Conservation (phyloP, 1,140 invertebrate genomes). For the Lutraria rhynchaena region DNA sequence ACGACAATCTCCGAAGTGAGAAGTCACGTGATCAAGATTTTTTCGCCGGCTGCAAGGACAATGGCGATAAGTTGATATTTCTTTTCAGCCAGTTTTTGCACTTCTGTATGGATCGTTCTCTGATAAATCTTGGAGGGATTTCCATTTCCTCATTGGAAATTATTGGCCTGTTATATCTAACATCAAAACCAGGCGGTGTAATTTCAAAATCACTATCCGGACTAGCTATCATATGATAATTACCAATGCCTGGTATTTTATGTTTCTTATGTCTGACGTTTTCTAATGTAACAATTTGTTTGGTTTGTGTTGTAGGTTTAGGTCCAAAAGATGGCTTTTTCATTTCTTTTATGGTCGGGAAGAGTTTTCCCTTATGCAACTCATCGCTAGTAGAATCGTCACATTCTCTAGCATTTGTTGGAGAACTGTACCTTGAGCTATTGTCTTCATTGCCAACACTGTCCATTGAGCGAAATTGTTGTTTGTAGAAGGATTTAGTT, state of each 20-base stretch:
- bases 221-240: constrained; percentile 49
- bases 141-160: constrained; percentile 52
- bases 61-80: constrained; percentile 40
- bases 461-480: constrained; percentile 36
- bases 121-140: constrained; percentile 34
- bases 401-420: constrained; percentile 19
- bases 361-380: constrained; percentile 8
- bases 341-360: constrained; percentile 37
- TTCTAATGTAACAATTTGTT: constrained; percentile 36
- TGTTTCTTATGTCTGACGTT: constrained; percentile 44
- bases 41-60: constrained; percentile 36
- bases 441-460: constrained; percentile 45
- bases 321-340: constrained; percentile 21
- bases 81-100: constrained; percentile 44
- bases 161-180: constrained; percentile 42
- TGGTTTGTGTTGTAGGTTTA: not conserved
- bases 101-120: constrained; percentile 47
- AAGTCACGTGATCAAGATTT: not conserved
- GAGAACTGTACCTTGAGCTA: constrained; percentile 27
- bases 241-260: constrained; percentile 58
- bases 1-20: too few species aligned
- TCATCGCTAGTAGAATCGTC: constrained; percentile 43
- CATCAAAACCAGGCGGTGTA: constrained; percentile 53
- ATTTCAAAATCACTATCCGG: constrained; percentile 57
- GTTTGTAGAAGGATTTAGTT: constrained; percentile 22